phyloP scores from a whole-genome alignment of 2,888 invertebrate species.

The Glomeris marginata region DNA sequence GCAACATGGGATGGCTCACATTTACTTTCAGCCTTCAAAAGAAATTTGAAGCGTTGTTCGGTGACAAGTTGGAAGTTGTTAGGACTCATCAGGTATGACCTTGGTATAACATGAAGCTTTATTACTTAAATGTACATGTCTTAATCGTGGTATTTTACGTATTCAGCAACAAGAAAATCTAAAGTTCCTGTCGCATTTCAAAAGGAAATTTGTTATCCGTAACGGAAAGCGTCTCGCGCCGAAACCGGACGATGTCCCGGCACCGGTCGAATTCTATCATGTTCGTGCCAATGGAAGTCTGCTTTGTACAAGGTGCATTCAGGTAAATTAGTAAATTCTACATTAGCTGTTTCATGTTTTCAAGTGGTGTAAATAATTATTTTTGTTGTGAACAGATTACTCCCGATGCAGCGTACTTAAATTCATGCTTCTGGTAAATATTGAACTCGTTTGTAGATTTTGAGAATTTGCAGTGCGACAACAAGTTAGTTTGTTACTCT shows the following conservation, averaged over 20 bases:
- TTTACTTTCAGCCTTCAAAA: slow-evolving; percentile 90
- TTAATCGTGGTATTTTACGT: too few relatives aligned
- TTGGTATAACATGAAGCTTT: too few relatives aligned
- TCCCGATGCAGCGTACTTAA: slow-evolving; percentile 67
- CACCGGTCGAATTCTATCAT: slow-evolving; percentile 74
- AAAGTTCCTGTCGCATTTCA: slow-evolving; percentile 96
- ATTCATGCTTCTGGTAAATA: slow-evolving; percentile 83
- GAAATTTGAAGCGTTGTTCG: slow-evolving; percentile 74
- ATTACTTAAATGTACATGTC: too few relatives aligned
- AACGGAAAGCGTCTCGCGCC: slow-evolving; percentile 54
- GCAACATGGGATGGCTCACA: slow-evolving; percentile 99
- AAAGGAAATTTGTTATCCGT: slow-evolving; percentile 81
- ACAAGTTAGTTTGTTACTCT: not conserved
- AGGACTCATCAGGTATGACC: slow-evolving; percentile 76
- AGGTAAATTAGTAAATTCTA: slow-evolving; percentile 30
- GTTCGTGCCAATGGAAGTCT: slow-evolving; percentile 90
- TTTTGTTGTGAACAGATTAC: slow-evolving; percentile 39
- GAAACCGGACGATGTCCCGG: slow-evolving; percentile 21
- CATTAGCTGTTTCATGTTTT: slow-evolving; percentile 8
- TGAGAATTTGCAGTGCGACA: too few relatives aligned
- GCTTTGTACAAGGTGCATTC: slow-evolving; percentile 79
- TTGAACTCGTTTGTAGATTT: too few relatives aligned
- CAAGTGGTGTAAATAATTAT: slow-evolving; percentile 4
- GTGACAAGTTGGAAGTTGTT: slow-evolving; percentile 83
- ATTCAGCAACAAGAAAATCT: slow-evolving; percentile 95